phyloP scores from a whole-genome alignment of 2,888 invertebrate species.

The Apodemia mormo region DNA sequence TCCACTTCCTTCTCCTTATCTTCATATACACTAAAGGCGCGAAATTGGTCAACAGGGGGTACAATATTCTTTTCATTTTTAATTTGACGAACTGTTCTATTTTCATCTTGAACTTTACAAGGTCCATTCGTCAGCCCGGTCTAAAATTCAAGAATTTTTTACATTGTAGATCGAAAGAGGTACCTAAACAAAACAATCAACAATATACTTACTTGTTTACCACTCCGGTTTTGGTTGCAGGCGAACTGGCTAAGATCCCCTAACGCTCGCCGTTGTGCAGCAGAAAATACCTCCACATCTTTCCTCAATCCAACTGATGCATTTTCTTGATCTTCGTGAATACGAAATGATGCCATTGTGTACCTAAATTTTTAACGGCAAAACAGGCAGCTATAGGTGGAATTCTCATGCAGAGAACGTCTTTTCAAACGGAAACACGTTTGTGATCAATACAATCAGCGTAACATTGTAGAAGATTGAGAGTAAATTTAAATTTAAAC shows the following conservation, averaged over 20 bases:
- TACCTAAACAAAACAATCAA: slow-evolving; percentile 28
- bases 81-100: slow-evolving; percentile 68
- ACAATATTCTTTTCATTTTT: slow-evolving; percentile 77
- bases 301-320: slow-evolving; percentile 76
- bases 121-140: slow-evolving; percentile 71
- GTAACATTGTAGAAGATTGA: slow-evolving; percentile 55
- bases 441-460: slow-evolving; percentile 41
- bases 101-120: slow-evolving; percentile 75
- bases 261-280: slow-evolving; percentile 83
- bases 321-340: slow-evolving; percentile 91
- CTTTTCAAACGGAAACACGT: slow-evolving; percentile 51
- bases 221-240: slow-evolving; percentile 75
- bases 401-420: slow-evolving; percentile 49
- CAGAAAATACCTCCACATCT: slow-evolving; percentile 72
- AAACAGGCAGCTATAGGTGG: slow-evolving; percentile 45
- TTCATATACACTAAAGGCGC: slow-evolving; percentile 89
- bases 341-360: slow-evolving; percentile 87
- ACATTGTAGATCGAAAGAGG: slow-evolving; percentile 28
- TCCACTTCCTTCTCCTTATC: slow-evolving; percentile 78
- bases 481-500: slow-evolving; percentile 53
- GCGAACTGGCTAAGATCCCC: slow-evolving; percentile 83
- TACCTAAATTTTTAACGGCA: slow-evolving; percentile 45
- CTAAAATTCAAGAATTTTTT: slow-evolving; percentile 44
- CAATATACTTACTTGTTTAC: slow-evolving; percentile 76
- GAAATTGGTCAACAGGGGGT: slow-evolving; percentile 86